Percentiles rank a stretch among this genome's conserved stretches.
phyloP scores from a whole-genome alignment of 2,113 vertebrate species.

The Ornithorhynchus anatinus region DNA sequence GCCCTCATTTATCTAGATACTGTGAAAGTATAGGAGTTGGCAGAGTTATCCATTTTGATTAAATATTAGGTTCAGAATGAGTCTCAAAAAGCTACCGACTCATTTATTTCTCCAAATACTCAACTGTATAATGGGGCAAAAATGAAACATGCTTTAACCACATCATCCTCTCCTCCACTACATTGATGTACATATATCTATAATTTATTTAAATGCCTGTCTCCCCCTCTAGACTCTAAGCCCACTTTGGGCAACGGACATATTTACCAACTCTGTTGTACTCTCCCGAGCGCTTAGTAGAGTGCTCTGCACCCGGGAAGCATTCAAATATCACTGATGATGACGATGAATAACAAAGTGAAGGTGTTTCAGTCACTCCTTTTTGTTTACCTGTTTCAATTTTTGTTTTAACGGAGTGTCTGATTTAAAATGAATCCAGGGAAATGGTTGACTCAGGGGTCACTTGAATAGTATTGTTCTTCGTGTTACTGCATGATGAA shows the following conservation, averaged over 20 bases:
- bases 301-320: too few relatives aligned
- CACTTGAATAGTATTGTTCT: slow-evolving; percentile 21
- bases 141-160: slow-evolving; percentile 4
- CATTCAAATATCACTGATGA: too few relatives aligned
- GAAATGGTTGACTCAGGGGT: slow-evolving; percentile 57
- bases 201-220: too few relatives aligned
- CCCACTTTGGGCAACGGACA: too few relatives aligned
- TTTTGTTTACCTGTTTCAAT: slow-evolving; percentile 1
- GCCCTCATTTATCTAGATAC: too few relatives aligned
- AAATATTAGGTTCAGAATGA: slow-evolving; percentile 25
- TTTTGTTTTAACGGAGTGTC: slow-evolving; percentile 9
- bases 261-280: too few relatives aligned
- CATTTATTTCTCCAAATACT: not conserved
- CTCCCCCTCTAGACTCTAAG: too few relatives aligned
- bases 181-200: too few relatives aligned
- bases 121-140: not conserved
- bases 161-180: too few relatives aligned
- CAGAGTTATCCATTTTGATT: not conserved
- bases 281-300: too few relatives aligned
- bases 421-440: slow-evolving; percentile 35
- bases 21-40: not conserved
- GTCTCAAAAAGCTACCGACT: slow-evolving; percentile 7
- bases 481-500: slow-evolving; percentile 43
- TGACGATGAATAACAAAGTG: slow-evolving; percentile 17
- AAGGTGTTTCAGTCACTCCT: not conserved